A percentile compares a stretch with the other conserved stretches of the same genome.
Evolutionary conservation across 2,113 vertebrate genomes (phyloP).

Genomic region (Steatornis caripensis): DNA sequence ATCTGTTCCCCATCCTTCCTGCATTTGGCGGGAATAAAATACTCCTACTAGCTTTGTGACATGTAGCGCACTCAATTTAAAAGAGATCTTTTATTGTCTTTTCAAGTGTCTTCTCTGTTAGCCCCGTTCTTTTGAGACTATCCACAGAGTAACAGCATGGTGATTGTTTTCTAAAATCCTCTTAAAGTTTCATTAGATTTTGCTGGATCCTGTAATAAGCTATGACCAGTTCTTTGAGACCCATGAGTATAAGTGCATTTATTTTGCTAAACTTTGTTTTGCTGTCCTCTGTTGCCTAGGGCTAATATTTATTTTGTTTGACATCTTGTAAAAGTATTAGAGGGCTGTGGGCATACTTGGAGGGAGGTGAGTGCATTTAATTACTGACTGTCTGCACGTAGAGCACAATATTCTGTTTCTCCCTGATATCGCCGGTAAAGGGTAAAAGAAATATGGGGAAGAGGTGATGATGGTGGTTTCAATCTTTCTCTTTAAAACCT

Average conservation of each 20-base stretch:
- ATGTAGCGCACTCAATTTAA: not conserved
- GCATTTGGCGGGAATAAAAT: not conserved
- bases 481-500: not conserved
- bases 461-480: not conserved
- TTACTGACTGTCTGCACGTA: not conserved
- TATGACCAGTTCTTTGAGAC: not conserved
- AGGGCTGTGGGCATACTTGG: not conserved
- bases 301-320: not conserved
- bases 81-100: not conserved
- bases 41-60: not conserved
- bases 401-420: not conserved
- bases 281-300: not conserved
- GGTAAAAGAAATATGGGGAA: not conserved
- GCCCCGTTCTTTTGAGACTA: not conserved
- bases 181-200: constrained; percentile 8
- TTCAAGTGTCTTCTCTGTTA: not conserved
- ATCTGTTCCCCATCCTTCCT: not conserved
- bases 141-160: not conserved
- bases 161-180: not conserved
- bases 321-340: not conserved
- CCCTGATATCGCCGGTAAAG: not conserved
- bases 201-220: not conserved
- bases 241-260: not conserved
- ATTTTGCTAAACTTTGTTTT: not conserved
- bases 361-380: not conserved